phyloP scores from a whole-genome alignment of 2,113 vertebrate species.

The Callionymus lyra region DNA sequence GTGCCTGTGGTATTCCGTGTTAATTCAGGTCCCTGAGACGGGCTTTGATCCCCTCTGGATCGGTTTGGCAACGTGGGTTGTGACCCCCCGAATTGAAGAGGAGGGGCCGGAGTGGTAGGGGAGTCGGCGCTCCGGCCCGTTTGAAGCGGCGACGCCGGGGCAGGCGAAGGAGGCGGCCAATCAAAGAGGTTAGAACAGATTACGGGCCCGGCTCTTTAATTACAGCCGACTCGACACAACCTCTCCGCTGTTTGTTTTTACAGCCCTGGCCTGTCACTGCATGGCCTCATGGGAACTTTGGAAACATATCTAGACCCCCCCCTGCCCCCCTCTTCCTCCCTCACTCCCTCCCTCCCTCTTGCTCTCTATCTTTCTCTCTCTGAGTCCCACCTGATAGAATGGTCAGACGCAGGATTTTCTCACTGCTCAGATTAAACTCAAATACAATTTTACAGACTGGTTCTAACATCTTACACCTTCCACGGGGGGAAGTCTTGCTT shows the following conservation, averaged over 20 bases:
- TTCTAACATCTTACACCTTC: no score
- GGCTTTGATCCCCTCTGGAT: constrained; percentile 84
- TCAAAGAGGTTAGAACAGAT: constrained; percentile 62
- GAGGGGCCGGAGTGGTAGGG: constrained; percentile 45
- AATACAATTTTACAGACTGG: no score
- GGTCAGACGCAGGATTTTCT: no score
- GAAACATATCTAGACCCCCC: constrained; percentile 55
- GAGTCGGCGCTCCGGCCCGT: constrained; percentile 46
- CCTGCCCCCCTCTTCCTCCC: background rate
- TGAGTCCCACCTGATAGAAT: background rate
- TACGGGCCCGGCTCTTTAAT: constrained; percentile 60
- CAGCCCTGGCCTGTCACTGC: constrained; percentile 53
- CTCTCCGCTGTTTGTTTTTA: constrained; percentile 63
- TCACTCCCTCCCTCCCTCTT: constrained; percentile 34
- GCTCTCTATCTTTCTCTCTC: constrained; percentile 33
- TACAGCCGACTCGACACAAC: constrained; percentile 57
- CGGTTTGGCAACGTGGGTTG: constrained; percentile 64
- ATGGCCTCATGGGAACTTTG: constrained; percentile 50
- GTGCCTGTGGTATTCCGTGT: constrained; percentile 80
- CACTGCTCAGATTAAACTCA: no score
- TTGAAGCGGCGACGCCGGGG: constrained; percentile 51
- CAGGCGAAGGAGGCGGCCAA: constrained; percentile 54
- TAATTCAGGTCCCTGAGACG: constrained; percentile 82
- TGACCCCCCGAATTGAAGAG: constrained; percentile 47
- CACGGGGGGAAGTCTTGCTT: no score